Evolutionary conservation across 2,888 invertebrate genomes (phyloP).

Genomic region (Blastobasis lacticolella): DNA sequence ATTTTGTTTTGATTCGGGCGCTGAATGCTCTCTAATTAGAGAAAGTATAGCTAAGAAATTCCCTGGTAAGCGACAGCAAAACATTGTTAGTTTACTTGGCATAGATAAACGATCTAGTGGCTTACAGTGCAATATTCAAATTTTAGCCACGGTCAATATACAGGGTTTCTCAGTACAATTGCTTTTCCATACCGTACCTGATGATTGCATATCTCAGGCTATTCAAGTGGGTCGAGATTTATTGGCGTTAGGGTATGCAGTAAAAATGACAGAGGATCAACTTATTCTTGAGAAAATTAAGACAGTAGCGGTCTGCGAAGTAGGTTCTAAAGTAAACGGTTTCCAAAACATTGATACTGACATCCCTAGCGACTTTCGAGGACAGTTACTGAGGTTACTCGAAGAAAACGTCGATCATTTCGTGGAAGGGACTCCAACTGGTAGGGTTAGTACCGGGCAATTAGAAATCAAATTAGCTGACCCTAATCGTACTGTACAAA

Average conservation of each 20-base stretch:
- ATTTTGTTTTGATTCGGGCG: constrained; percentile 9
- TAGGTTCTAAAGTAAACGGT: background rate
- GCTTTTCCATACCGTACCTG: too few relatives aligned
- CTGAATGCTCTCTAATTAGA: constrained; percentile 8
- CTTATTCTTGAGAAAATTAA: background rate
- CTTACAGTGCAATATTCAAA: background rate
- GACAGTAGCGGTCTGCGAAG: constrained; percentile 1
- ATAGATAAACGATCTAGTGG: background rate
- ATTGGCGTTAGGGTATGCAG: constrained; percentile 3
- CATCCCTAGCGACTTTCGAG: background rate
- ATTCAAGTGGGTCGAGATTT: constrained; percentile 6
- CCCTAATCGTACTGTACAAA: constrained; percentile 7
- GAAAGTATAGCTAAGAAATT: constrained; percentile 3
- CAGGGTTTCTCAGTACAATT: background rate
- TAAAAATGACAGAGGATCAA: constrained; percentile 1
- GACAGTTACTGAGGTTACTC: background rate
- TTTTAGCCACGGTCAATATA: background rate
- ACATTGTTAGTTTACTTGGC: constrained; percentile 5
- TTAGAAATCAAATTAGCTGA: constrained; percentile 8
- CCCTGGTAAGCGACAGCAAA: constrained; percentile 1
- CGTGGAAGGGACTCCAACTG: constrained; percentile 6
- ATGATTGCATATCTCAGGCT: too few relatives aligned
- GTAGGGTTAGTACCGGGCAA: constrained; percentile 9
- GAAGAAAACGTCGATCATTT: constrained; percentile 6
- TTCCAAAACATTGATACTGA: background rate